A percentile compares a stretch with the other conserved stretches of the same genome.
These are phyloP conservation scores for Proteles cristata DNA, from an alignment of 2,113 vertebrate species.

Conservation along the genomic window DNA sequence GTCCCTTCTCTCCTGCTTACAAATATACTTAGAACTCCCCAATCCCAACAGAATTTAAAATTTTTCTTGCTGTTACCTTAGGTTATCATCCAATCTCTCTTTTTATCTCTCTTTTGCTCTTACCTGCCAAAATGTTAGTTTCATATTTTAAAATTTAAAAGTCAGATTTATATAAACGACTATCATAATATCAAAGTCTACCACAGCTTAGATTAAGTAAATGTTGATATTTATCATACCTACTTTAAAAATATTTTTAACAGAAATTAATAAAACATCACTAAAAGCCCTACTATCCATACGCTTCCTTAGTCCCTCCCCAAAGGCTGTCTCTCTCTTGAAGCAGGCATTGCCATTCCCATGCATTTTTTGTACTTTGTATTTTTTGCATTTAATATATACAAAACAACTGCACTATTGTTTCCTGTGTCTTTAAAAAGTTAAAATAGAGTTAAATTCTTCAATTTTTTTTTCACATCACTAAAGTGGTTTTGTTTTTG, in stretches of 20 bases:
- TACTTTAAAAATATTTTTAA: conserved; percentile 1
- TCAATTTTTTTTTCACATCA: conserved; percentile 1
- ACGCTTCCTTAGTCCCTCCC: background rate
- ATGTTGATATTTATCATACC: background rate
- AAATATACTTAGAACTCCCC: background rate
- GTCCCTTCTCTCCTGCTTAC: background rate
- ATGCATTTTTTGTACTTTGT: background rate
- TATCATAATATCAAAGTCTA: background rate
- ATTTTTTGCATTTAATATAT: background rate
- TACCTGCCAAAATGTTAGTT: background rate
- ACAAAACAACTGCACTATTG: background rate
- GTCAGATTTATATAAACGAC: background rate
- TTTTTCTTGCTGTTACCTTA: background rate
- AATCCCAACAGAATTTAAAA: background rate
- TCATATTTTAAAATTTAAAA: background rate
- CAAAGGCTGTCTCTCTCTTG: background rate
- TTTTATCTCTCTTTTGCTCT: background rate
- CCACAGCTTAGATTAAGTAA: background rate
- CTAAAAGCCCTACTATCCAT: background rate
- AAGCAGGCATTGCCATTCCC: background rate
- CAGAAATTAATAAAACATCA: background rate
- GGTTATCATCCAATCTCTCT: background rate
- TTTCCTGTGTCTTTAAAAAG: background rate
- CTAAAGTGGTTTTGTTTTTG: background rate
- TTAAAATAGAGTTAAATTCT: background rate